Evolutionary conservation across 2,113 vertebrate genomes (phyloP), one percentile per base, ranked within the genome.

Genomic region (Centrocercus urophasianus): DNA sequence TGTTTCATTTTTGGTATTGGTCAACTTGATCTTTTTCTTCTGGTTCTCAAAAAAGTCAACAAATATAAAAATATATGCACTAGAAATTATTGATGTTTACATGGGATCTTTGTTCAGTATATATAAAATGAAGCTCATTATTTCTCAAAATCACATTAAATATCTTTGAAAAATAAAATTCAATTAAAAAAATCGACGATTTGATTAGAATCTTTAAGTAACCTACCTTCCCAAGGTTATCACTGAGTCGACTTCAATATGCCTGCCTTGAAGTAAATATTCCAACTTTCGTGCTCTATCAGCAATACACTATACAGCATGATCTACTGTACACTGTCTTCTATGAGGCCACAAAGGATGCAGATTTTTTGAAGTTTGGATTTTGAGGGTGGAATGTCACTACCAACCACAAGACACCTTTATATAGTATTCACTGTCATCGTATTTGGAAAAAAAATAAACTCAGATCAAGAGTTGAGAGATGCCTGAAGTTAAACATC

Each of bases 201-300:
- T 83, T 87, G 11, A 43, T 34, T 30, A 70, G 43, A 80, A 64
- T 57, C 30, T 34, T 47, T 60, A 66, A 83, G 34, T 47, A 69
- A 32, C 34, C 77, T 67, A 77, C 8, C 64, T 91, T 20, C 6
- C 10, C 30, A 63, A 59, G 42, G 18, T 43, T 52, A 80, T 8
- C 25, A 32, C 1, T 0, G 0, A 25, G 15, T 59, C 32, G 43
- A 52, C 38, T 69, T 27, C 24, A 71, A 8, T 3, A 40, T 15
- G 17, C 50, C 48, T 83, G 34, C 34, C 64, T 77, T 6, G 0
- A 66, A 30, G 36, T 2, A 83, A 15, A 22, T 81, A 42, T n/a
- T 25, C 40, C 25, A 30, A 30, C 32, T 69, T 90, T 6, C 38
- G 61, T 0, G 2, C 14, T 57, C 63, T 52, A 76, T 59, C 43